Base-by-base conservation (phyloP, 2,113 vertebrate species). In the Macquaria ambigua region DNA sequence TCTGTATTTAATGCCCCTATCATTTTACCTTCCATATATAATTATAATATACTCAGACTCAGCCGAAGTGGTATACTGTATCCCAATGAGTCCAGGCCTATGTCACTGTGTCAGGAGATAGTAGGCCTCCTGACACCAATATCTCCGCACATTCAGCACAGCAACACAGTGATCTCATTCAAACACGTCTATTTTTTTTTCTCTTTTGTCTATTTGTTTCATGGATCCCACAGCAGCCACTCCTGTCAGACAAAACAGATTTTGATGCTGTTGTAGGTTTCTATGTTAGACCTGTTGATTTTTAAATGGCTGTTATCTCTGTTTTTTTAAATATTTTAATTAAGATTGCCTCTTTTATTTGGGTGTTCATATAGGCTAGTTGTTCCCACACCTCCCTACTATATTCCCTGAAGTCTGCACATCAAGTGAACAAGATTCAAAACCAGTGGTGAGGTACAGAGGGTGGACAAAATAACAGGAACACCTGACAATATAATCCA, bases 51-150 rank as follows among this genome's bases (percentile, higher is more conserved):
- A 14, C 6, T 48, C 23, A 20, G 46, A 63, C 18, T 58, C n/a
- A 62, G 46, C 1, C 6, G 20, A 50, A 25, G 59, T 55, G 28
- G 23, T 72, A 25, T 28, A 61, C 41, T 61, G 73, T 69, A 18
- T 41, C 16, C 18, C 25, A 48, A 1, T 55, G 71, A 79, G 83
- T 37, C 56, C 70, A 68, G 88, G 89, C 90, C 82, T 85, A 23
- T 88, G 85, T 85, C 84, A 84, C 82, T 55, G 89, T 81, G 84
- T 92, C 79, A 92, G 75, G 78, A 83, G 83, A 83, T 52, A 71
- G 56, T 31, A 85, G 87, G 89, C 92, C 91, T 93, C 93, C 94
- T 95, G 94, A 93, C 95, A 95, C 93, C 93, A 93, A 91, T 93
- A 92, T 94, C 94, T 80, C 93, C 91, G 61, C 90, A 92, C 85